Base-by-base conservation (phyloP, 2,113 vertebrate species). In the Lota lota region DNA sequence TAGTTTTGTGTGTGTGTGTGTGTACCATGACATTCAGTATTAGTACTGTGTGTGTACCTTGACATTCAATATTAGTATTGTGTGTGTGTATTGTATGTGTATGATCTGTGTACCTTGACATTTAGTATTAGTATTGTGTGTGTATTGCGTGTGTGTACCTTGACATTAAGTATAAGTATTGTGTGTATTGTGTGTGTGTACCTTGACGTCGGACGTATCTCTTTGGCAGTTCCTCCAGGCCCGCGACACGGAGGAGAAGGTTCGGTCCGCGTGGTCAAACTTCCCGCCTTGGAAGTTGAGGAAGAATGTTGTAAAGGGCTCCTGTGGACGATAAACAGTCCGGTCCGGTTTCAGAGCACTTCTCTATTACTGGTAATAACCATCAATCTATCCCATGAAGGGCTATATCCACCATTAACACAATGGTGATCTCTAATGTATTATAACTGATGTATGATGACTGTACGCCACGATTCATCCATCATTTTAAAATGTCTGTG, bases 201-300 rank as follows among this genome's bases (percentile, higher is more conserved):
- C 97, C 97, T 99, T 99, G 64, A 99, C 96, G 74, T 99, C 97
- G 40, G 96, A 98, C 1, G 97, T 99, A 89, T 99, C 97, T 75
- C 97, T 95, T 83, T 99, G 97, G 87, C 94, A 95, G 78, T 99
- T 99, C 76, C 95, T 95, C 97, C 97, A 99, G 0, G 95, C 96
- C 83, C 96, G 93, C 72, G 96, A 93, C 86, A 99, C 69, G 0
- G 97, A 98, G 3, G 97, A 99, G 85, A 99, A 99, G 0, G 97
- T 95, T 86, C 97, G 93, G 63, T 99, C 97, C 18, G 97, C 96
- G 14, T 99, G 97, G 84, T 99, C 97, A 89, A 99, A 99, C 85
- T 99, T 98, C 5, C 97, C 97, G 80, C 96, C 97, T 96, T 99
- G 97, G 24, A 99, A 92, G 91, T 99, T 96, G 3, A 99, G 94